A percentile compares a stretch with the other conserved stretches of the same genome.
Evolutionary conservation across 2,113 vertebrate genomes (phyloP).

Genomic region (Myiozetetes cayanensis): DNA sequence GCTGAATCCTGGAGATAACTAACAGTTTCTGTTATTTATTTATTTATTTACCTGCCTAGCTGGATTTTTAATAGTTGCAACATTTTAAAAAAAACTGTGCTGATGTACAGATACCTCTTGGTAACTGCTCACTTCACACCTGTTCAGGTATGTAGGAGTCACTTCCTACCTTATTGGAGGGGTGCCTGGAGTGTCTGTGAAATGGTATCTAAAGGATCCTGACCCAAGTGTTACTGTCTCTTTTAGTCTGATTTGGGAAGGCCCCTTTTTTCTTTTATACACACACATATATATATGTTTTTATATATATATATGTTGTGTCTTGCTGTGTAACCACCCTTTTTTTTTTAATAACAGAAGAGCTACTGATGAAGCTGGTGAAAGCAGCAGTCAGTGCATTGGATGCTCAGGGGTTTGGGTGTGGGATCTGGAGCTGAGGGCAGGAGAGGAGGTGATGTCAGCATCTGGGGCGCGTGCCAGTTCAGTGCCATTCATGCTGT

Average conservation of each 20-base stretch:
- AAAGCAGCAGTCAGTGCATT: background rate
- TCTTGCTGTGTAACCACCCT: background rate
- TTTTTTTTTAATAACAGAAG: background rate
- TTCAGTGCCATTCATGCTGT: background rate
- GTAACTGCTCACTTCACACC: background rate
- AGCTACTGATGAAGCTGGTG: background rate
- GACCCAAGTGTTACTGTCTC: background rate
- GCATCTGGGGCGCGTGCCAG: background rate
- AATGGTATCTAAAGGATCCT: background rate
- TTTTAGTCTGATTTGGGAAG: background rate
- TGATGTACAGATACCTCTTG: background rate
- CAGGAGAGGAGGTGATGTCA: background rate
- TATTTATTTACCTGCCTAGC: background rate
- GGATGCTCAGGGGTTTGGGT: background rate
- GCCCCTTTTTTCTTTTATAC: accelerated
- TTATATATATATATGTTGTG: background rate
- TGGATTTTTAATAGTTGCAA: background rate
- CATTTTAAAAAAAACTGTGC: background rate
- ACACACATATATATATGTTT: too few relatives aligned
- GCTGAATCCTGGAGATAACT: background rate
- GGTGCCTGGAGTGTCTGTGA: background rate
- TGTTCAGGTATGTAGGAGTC: background rate
- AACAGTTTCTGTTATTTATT: background rate
- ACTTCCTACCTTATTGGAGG: background rate
- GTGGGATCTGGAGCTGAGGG: background rate